Evolutionary conservation across 2,113 vertebrate genomes (phyloP).

Genomic region (Pyrgilauda ruficollis): DNA sequence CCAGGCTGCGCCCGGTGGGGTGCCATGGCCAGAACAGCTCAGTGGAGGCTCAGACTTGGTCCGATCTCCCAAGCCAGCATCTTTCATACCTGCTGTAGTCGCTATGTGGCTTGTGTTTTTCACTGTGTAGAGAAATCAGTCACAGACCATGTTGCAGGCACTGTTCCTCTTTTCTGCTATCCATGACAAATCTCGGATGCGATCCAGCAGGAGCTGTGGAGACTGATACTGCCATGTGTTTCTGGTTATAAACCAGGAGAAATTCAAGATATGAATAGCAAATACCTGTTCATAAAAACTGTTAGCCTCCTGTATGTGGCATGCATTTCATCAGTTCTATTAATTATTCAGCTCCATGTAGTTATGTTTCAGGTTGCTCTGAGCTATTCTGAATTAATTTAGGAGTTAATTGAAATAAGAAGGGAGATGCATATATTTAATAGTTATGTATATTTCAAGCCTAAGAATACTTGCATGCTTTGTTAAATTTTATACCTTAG

Average conservation of each 20-base stretch:
- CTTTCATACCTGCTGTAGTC: neutral
- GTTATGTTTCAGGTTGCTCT: conserved; percentile 7
- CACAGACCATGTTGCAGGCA: neutral
- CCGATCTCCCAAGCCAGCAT: neutral
- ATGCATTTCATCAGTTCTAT: neutral
- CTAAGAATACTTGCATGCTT: neutral
- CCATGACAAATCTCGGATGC: neutral
- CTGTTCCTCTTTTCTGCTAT: neutral
- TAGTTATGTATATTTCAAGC: neutral
- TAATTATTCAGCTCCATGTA: neutral
- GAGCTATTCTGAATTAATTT: conserved; percentile 8
- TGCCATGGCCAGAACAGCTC: no score
- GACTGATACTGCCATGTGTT: rapidly evolving
- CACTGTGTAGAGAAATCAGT: neutral
- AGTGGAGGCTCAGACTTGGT: no score
- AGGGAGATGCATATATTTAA: neutral
- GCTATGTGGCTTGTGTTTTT: neutral
- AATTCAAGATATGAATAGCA: neutral
- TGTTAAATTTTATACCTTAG: neutral
- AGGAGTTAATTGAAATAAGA: neutral
- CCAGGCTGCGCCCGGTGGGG: no score
- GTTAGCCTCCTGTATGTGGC: neutral
- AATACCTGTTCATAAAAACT: neutral
- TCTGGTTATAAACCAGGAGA: neutral
- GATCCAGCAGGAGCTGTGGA: neutral